phyloP scores from a whole-genome alignment of 2,888 invertebrate species.

The Stenurella melanura region DNA sequence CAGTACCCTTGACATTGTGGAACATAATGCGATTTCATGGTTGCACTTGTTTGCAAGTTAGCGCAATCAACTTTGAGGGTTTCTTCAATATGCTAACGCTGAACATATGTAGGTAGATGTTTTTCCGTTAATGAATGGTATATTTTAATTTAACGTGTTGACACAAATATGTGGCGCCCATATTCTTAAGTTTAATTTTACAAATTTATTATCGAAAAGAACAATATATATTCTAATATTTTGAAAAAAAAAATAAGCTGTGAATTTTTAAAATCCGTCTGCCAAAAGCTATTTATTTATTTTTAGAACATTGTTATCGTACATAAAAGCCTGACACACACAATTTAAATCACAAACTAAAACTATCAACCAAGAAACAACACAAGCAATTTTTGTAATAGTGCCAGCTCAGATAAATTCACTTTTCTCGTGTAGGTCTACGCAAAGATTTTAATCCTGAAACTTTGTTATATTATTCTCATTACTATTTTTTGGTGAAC shows the following conservation, averaged over 20 bases:
- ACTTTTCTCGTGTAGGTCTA: no score
- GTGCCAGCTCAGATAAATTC: no score
- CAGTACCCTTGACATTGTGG: conserved; percentile 32
- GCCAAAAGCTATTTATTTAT: no score
- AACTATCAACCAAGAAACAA: no score
- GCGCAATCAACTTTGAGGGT: conserved; percentile 4
- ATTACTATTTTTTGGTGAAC: no score
- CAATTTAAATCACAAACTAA: no score
- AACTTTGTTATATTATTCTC: no score
- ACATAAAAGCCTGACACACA: no score
- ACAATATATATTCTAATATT: background rate
- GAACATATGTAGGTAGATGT: conserved; percentile 21
- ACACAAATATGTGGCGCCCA: background rate
- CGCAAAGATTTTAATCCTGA: no score
- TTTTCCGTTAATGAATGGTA: conserved; percentile 9
- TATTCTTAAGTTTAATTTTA: background rate
- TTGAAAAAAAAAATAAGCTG: background rate
- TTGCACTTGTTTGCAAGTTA: conserved; percentile 7
- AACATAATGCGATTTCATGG: conserved; percentile 16
- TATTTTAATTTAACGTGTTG: background rate
- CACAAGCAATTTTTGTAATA: no score
- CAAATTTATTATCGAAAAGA: background rate
- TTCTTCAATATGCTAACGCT: background rate
- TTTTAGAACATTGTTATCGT: no score
- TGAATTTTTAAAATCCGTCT: no score